Base-by-base conservation (phyloP, 1,140 invertebrate genomes). In the Ceratosolen solmsi region DNA sequence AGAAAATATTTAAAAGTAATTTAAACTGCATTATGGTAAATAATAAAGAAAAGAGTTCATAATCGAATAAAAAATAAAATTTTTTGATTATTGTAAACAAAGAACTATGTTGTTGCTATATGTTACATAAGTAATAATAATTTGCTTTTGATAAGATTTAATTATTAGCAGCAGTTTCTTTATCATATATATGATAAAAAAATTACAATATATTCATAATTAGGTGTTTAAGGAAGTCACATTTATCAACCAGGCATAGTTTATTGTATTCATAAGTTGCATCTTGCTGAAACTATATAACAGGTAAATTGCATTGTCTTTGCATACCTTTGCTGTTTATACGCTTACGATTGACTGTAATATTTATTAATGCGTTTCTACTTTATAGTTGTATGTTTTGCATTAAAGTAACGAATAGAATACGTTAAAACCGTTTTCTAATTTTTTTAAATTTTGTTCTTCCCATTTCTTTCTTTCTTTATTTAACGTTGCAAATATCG, bases 341-440 rank as follows among this genome's bases (percentile, higher is more conserved):
- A 68, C 41, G 46, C 36, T 65, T 33, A 25, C 33, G 25, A 13
- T 76, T 25, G 36, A 76, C 46, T 82, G 63, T 82, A 82, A 82
- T 76, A 77, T 76, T 82, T 82, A 71, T 76, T 82, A 82, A 77
- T 70, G 36, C n/a, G 80, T 54, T 76, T 74, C 25, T 38, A 82
- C 49, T 22, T 25, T 56, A 75, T 81, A 75, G 80, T 41, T 76
- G 63, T 76, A 82, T 82, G 80, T 77, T 82, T 82, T 82, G 49
- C 63, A 82, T 77, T 82, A 82, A 82, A 77, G 25, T 82, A 77
- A 49, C 36, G 27, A 76, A 76, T 51, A 76, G 5, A 77, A 38
- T 58, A 70, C n/a, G 36, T 41, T 70, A 68, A 68, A 17, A 11
- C 17, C 5, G 41, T 11, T 70, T 70, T 70, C 9, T 41, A 70